A percentile compares a stretch with the other conserved stretches of the same genome.
Conservation (phyloP, 2,888 invertebrate genomes). For the Drosophila kambysellisi region DNA sequence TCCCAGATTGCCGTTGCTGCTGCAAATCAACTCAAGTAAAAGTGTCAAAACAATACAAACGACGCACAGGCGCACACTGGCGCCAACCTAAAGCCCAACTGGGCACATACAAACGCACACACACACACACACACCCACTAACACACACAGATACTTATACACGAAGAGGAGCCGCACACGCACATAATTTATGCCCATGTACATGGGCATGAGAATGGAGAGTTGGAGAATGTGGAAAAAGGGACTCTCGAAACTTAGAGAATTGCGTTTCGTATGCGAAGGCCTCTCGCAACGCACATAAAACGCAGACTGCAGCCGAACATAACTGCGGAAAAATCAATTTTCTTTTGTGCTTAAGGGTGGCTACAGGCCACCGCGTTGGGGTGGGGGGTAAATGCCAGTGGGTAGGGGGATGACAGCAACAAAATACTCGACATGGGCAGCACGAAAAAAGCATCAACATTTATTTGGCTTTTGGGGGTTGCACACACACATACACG, state of each 20-base stretch:
- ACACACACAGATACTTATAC: background rate
- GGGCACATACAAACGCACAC: conserved; percentile 9
- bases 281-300: conserved; percentile 60
- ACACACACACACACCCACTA: conserved; percentile 4
- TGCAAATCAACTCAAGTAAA: conserved; percentile 75
- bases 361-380: conserved; percentile 8
- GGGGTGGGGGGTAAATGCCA: background rate
- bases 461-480: conserved; percentile 49
- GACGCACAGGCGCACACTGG: conserved; percentile 61
- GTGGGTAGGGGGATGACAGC: background rate
- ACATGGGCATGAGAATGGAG: conserved; percentile 14
- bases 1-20: conserved; percentile 46
- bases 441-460: conserved; percentile 41
- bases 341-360: conserved; percentile 71
- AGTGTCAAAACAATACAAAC: conserved; percentile 75
- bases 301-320: conserved; percentile 73
- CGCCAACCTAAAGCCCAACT: conserved; percentile 16
- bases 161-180: conserved; percentile 34
- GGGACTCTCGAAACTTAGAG: conserved; percentile 34
- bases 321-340: conserved; percentile 75
- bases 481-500: conserved; percentile 41
- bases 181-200: conserved; percentile 75
- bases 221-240: conserved; percentile 14
- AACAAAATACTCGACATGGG: background rate
- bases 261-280: conserved; percentile 37